Percentiles rank a stretch among this genome's conserved stretches.
Evolutionary conservation across 2,113 vertebrate species (phyloP).

Genomic region (Columbina picui): DNA sequence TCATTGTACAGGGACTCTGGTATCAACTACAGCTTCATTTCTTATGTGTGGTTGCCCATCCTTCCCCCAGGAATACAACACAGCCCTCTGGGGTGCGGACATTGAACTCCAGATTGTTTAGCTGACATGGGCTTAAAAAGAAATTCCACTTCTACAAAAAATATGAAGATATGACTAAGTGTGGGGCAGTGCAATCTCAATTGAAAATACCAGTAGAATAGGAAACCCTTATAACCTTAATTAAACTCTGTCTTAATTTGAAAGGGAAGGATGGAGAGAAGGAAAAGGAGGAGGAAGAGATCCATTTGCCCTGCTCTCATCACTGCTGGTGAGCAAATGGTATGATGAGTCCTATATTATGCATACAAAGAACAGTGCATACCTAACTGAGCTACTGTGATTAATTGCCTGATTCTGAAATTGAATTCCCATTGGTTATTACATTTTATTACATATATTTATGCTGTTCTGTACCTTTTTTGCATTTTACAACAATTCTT

Average conservation of each 20-base stretch:
- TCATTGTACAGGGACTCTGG: background rate
- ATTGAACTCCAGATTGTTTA: background rate
- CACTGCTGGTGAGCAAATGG: background rate
- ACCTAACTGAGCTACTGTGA: background rate
- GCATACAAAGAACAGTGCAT: background rate
- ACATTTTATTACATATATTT: background rate
- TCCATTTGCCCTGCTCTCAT: background rate
- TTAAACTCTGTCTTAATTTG: background rate
- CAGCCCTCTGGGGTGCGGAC: no score
- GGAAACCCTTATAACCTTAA: background rate
- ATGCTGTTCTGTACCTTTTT: background rate
- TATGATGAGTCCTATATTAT: background rate
- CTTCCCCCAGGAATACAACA: background rate
- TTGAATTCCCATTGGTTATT: background rate
- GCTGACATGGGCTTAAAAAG: background rate
- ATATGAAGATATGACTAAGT: background rate
- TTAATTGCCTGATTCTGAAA: constrained; percentile 30
- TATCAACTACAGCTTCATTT: background rate
- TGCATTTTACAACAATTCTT: background rate
- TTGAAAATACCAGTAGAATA: background rate
- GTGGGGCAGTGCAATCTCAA: background rate
- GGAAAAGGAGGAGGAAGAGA: background rate
- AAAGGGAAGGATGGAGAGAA: background rate
- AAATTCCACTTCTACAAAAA: background rate
- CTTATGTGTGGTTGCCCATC: background rate